Percentiles rank a stretch among this genome's conserved stretches.
Evolutionary conservation across 2,113 vertebrate species (phyloP).

Genomic region (Cebus imitator): DNA sequence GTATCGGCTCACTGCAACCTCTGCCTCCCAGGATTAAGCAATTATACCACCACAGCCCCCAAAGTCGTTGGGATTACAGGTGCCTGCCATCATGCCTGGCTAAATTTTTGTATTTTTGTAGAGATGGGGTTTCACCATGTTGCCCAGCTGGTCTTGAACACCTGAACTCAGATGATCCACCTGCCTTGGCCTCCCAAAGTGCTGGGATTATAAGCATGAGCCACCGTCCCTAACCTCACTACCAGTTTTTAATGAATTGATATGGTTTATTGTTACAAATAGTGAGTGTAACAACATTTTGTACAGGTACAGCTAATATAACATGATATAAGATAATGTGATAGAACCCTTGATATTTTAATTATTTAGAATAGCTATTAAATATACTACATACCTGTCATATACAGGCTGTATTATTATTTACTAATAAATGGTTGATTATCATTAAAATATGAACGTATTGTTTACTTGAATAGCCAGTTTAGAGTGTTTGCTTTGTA

Average conservation of each 20-base stretch:
- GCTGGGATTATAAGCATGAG: no score
- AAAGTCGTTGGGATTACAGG: no score
- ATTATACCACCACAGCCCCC: no score
- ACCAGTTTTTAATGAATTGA: neutral
- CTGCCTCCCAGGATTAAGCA: no score
- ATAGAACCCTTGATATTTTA: neutral
- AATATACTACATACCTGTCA: neutral
- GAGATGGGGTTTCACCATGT: no score
- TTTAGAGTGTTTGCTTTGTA: neutral
- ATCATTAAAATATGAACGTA: neutral
- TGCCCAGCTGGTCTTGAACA: no score
- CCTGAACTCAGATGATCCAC: no score
- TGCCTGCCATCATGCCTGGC: no score
- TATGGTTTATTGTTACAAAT: neutral
- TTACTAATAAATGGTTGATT: neutral
- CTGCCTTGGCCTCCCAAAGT: no score
- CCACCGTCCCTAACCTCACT: neutral
- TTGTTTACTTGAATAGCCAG: neutral
- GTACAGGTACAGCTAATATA: neutral
- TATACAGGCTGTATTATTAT: neutral
- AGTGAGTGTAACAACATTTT: neutral
- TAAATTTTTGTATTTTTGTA: no score
- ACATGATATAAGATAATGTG: neutral
- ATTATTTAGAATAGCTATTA: neutral
- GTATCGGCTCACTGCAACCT: no score